Conservation (phyloP, 2,888 invertebrate genomes). For the Junonia oenone region DNA sequence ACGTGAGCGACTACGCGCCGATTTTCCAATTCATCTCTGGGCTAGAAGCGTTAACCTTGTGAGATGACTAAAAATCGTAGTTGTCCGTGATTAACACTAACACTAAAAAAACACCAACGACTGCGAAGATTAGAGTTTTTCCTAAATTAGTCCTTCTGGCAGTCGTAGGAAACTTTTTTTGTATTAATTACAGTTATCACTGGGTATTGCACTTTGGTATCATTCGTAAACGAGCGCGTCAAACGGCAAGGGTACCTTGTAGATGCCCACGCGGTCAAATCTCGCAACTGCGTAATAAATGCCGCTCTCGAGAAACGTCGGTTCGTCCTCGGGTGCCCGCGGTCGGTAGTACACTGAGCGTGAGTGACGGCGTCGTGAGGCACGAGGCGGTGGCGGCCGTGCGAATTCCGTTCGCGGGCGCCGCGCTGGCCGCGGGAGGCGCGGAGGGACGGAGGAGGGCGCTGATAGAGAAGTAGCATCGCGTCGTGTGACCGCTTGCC, state of each 20-base stretch:
- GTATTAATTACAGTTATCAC: slow-evolving; percentile 70
- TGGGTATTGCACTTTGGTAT: slow-evolving; percentile 32
- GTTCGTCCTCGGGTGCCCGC: slow-evolving; percentile 62
- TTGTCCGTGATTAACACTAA: slow-evolving; percentile 53
- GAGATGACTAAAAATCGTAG: slow-evolving; percentile 71
- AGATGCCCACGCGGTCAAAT: slow-evolving; percentile 69
- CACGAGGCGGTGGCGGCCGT: slow-evolving; percentile 63
- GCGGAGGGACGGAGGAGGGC: slow-evolving; percentile 48
- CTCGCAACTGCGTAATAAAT: slow-evolving; percentile 76
- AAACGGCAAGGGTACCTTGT: slow-evolving; percentile 16
- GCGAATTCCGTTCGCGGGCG: slow-evolving; percentile 50
- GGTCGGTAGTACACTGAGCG: slow-evolving; percentile 74
- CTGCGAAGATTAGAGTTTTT: slow-evolving; percentile 41
- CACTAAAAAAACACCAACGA: slow-evolving; percentile 35
- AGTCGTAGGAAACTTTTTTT: slow-evolving; percentile 65
- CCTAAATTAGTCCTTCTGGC: slow-evolving; percentile 43
- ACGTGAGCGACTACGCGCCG: slow-evolving; percentile 79
- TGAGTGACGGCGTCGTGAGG: slow-evolving; percentile 56
- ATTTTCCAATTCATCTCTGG: slow-evolving; percentile 79
- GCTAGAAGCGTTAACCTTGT: slow-evolving; percentile 77
- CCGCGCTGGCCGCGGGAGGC: slow-evolving; percentile 46
- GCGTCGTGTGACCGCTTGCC: slow-evolving; percentile 51
- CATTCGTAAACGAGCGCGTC: slow-evolving; percentile 15
- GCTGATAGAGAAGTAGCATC: slow-evolving; percentile 60
- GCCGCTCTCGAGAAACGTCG: slow-evolving; percentile 51